These are phyloP conservation scores for Phyllopteryx taeniolatus DNA, from an alignment of 2,113 vertebrate genomes.

Conservation along the genomic window DNA sequence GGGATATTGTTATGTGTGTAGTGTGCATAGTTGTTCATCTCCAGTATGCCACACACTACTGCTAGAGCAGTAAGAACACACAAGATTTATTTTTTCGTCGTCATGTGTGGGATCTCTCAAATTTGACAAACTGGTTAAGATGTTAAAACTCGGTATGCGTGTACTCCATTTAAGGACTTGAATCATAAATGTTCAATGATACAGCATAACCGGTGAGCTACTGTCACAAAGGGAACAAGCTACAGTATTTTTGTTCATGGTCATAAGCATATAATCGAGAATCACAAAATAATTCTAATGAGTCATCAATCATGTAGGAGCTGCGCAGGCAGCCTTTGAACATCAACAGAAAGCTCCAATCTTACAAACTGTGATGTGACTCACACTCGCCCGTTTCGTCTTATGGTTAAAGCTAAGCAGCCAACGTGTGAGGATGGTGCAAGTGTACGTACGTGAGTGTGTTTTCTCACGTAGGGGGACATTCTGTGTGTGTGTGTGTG, in stretches of 20 bases:
- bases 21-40: too few relatives aligned
- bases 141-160: too few relatives aligned
- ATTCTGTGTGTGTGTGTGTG: neutral
- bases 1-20: too few relatives aligned
- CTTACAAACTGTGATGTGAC: neutral
- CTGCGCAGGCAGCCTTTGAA: constrained; percentile 53
- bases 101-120: too few relatives aligned
- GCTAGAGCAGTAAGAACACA: too few relatives aligned
- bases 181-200: too few relatives aligned
- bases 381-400: constrained; percentile 3
- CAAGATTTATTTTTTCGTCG: too few relatives aligned
- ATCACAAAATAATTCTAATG: neutral
- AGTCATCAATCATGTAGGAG: constrained; percentile 39
- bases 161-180: too few relatives aligned
- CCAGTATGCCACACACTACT: too few relatives aligned
- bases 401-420: constrained; percentile 13
- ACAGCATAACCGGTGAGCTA: too few relatives aligned
- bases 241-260: neutral
- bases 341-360: constrained; percentile 42
- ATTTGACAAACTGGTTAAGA: too few relatives aligned
- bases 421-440: constrained; percentile 18
- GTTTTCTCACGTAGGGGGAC: constrained; percentile 3
- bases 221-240: constrained; percentile 6
- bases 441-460: constrained; percentile 7
- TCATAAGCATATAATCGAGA: neutral